Evolutionary conservation across 2,888 invertebrate species (phyloP).

Genomic region (Aproaerema taeniolella): DNA sequence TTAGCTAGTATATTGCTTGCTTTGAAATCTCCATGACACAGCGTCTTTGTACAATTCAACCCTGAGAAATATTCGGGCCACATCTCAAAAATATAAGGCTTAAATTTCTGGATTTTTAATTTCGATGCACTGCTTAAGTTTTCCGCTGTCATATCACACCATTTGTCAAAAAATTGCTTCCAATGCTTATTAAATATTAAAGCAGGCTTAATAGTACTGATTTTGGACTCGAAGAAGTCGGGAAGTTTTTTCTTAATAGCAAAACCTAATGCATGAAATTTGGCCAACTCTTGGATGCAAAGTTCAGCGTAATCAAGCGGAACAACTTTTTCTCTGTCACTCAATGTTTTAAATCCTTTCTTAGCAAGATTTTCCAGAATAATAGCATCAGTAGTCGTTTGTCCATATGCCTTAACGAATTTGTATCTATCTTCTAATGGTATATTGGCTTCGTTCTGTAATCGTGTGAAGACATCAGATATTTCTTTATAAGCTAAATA

Average conservation of each 20-base stretch:
- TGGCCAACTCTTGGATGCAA: slow-evolving; percentile 31
- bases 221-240: no score
- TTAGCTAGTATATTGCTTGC: slow-evolving; percentile 33
- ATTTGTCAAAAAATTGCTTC: no score
- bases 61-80: no score
- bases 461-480: slow-evolving; percentile 27
- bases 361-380: slow-evolving; percentile 42
- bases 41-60: no score
- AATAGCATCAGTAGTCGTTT: slow-evolving; percentile 33
- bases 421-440: slow-evolving; percentile 34
- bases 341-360: slow-evolving; percentile 31
- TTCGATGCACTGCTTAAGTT: no score
- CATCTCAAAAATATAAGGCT: no score
- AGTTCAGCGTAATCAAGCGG: slow-evolving; percentile 28
- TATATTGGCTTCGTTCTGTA: slow-evolving; percentile 36
- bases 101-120: no score
- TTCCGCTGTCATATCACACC: no score
- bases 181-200: no score
- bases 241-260: no score
- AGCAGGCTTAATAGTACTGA: no score
- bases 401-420: slow-evolving; percentile 33
- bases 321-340: slow-evolving; percentile 28
- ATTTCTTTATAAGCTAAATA: slow-evolving; percentile 40
- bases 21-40: slow-evolving; percentile 36
- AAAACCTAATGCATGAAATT: slow-evolving; percentile 37